A percentile compares a stretch with the other conserved stretches of the same genome.
These are phyloP conservation scores for Lagodon rhomboides DNA, from an alignment of 2,797 vertebrate species.

Conservation along the genomic window DNA sequence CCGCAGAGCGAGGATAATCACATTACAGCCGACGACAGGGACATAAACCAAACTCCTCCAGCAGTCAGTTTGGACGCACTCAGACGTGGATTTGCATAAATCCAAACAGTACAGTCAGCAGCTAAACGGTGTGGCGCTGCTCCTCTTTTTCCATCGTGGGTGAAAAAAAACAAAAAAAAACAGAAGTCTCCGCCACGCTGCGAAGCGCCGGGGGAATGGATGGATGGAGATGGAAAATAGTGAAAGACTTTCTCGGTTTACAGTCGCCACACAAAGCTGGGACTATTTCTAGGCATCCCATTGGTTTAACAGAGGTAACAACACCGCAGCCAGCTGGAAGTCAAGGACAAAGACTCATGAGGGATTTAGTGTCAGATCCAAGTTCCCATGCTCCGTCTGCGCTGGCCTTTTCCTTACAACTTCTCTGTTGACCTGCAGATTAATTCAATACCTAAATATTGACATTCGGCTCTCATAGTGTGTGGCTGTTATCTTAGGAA, in stretches of 20 bases:
- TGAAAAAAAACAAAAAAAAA: conserved; percentile 31
- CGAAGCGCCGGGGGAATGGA: conserved; percentile 62
- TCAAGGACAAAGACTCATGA: conserved; percentile 66
- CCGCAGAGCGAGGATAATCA: conserved; percentile 73
- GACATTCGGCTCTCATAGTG: conserved; percentile 69
- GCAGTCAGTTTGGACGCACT: conserved; percentile 57
- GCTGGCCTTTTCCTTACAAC: conserved; percentile 39
- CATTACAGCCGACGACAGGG: conserved; percentile 64
- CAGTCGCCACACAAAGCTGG: conserved; percentile 74
- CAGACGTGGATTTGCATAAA: conserved; percentile 73
- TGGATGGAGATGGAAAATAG: conserved; percentile 76
- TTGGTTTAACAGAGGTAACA: conserved; percentile 68
- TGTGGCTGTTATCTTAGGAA: conserved; percentile 77
- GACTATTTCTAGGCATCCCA: conserved; percentile 76
- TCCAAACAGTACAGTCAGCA: conserved; percentile 69
- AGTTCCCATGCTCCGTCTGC: conserved; percentile 70
- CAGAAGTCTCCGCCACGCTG: conserved; percentile 50
- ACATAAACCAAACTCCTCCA: conserved; percentile 54
- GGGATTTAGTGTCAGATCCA: conserved; percentile 52
- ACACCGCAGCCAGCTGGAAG: conserved; percentile 66
- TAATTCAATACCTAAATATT: conserved; percentile 78
- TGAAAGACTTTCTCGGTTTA: conserved; percentile 75
- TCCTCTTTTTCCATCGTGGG: conserved; percentile 68
- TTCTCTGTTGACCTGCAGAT: conserved; percentile 61
- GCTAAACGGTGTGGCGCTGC: conserved; percentile 52